These are phyloP conservation scores for Tenualosa thibaudeaui DNA, from an alignment of 2,797 vertebrate genomes.

Conservation along the genomic window DNA sequence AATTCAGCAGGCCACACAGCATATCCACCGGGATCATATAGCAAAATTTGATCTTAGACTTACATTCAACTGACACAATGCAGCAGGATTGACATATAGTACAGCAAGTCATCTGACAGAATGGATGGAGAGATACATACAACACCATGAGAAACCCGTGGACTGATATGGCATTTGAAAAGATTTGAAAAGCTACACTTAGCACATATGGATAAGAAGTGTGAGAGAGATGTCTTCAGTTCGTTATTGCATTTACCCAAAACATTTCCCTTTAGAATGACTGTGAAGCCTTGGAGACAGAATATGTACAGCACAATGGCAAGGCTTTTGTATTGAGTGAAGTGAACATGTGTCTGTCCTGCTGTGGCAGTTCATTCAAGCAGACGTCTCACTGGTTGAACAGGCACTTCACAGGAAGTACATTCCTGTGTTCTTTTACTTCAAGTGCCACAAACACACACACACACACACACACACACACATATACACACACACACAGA, in stretches of 20 bases:
- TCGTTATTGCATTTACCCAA: neutral
- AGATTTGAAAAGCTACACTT: neutral
- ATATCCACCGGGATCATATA: neutral
- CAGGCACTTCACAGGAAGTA: slow-evolving; percentile 14
- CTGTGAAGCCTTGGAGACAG: neutral
- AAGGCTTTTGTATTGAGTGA: slow-evolving; percentile 1
- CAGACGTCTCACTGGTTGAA: neutral
- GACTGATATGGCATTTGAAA: neutral
- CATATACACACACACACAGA: slow-evolving; percentile 5
- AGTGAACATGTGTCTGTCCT: neutral
- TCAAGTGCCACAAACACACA: neutral
- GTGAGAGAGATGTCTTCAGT: neutral
- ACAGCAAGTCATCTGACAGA: neutral
- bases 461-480: neutral
- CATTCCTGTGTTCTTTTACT: neutral
- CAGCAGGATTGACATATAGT: neutral
- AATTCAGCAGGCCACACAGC: neutral
- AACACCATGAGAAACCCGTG: neutral
- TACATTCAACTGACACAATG: neutral
- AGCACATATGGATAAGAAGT: neutral
- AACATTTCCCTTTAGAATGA: neutral
- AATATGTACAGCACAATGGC: neutral
- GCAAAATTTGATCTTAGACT: neutral
- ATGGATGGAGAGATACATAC: neutral
- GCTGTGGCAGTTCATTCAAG: neutral